Evolutionary conservation across 2,888 invertebrate species (phyloP).

Genomic region (Orthosia cruda): DNA sequence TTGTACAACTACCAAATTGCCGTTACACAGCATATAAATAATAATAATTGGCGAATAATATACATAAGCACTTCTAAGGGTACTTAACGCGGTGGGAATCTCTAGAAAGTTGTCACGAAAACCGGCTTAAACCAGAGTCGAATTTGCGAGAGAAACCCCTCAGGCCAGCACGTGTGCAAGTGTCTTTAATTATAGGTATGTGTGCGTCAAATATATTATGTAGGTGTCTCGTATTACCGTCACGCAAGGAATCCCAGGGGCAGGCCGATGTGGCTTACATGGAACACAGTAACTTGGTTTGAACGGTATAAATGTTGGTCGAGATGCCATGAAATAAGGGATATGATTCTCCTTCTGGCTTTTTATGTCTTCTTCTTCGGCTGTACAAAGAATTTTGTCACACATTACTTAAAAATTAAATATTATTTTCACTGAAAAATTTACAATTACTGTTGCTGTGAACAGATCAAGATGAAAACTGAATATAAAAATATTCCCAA

Average conservation of each 20-base stretch:
- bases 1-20: not conserved
- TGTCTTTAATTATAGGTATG: constrained; percentile 68
- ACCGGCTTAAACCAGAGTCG: constrained; percentile 83
- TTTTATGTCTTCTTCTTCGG: not conserved
- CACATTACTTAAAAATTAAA: not conserved
- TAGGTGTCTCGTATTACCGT: constrained; percentile 33
- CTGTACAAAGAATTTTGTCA: not conserved
- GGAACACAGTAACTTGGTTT: constrained; percentile 13
- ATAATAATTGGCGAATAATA: constrained; percentile 73
- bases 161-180: constrained; percentile 67
- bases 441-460: not conserved
- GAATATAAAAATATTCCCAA: not conserved
- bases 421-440: not conserved
- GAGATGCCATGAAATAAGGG: not conserved
- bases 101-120: constrained; percentile 88
- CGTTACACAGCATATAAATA: constrained; percentile 28
- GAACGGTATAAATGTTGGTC: constrained; percentile 17
- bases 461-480: constrained; percentile 7
- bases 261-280: constrained; percentile 12
- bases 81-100: constrained; percentile 83
- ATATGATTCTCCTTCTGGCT: not conserved
- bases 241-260: constrained; percentile 32
- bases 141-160: constrained; percentile 82
- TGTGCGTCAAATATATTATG: constrained; percentile 56
- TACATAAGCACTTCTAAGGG: constrained; percentile 88